phyloP scores from a whole-genome alignment of 1,140 invertebrate genomes.

The Zaprionus nigranus region DNA sequence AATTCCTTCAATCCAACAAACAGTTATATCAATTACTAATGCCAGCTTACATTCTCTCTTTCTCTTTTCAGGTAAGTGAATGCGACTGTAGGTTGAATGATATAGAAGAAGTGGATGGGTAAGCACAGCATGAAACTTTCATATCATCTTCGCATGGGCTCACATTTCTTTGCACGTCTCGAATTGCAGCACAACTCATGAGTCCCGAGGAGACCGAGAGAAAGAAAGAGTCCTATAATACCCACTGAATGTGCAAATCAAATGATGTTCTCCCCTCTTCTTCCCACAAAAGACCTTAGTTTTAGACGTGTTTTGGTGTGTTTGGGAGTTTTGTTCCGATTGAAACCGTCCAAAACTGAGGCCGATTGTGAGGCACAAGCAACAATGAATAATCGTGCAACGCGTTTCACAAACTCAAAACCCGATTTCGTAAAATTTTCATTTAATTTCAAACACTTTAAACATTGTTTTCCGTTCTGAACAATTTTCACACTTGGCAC shows the following conservation, averaged over 20 bases:
- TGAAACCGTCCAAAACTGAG: slow-evolving; percentile 85
- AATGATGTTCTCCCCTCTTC: not conserved
- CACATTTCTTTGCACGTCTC: not conserved
- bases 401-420: not conserved
- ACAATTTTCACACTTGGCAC: not conserved
- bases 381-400: slow-evolving; percentile 23
- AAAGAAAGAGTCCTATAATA: not conserved
- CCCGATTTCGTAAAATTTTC: not conserved
- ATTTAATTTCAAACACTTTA: not conserved
- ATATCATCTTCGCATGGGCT: not conserved
- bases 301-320: slow-evolving; percentile 84
- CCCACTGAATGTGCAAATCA: not conserved
- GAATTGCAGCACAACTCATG: not conserved
- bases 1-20: not conserved
- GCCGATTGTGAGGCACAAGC: slow-evolving; percentile 70
- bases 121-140: slow-evolving; percentile 16
- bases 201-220: not conserved
- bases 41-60: slow-evolving; percentile 3
- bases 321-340: slow-evolving; percentile 76
- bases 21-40: slow-evolving; percentile 32
- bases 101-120: not conserved
- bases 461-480: not conserved
- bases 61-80: slow-evolving; percentile 11
- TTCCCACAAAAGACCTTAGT: slow-evolving; percentile 76
- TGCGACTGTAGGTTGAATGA: not conserved